Evolutionary conservation across 2,888 invertebrate genomes (phyloP), one percentile per base, ranked within the genome.

Genomic region (Autographa pulchrina): DNA sequence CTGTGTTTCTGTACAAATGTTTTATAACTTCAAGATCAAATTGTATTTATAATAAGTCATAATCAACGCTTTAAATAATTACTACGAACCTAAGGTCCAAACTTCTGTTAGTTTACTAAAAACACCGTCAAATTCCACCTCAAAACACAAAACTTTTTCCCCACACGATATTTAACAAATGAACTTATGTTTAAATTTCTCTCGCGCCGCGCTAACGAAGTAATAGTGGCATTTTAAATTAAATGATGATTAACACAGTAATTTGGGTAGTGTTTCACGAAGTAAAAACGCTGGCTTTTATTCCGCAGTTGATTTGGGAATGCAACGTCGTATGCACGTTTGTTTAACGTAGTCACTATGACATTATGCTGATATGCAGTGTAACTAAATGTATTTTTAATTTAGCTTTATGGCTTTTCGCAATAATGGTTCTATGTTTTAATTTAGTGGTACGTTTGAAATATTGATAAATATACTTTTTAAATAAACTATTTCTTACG

Each of bases 161-260:
- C 14, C 20, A 43, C 31, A 31, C 58, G 14, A 31, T 43, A 8
- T 11, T 6, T 14, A 20, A 59, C 58, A 66, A 72, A 68, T 56
- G 54, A 64, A 70, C 56, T 68, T 67, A 68, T 64, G 56, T 70
- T 76, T 82, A 62, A 68, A 72, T 72, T 65, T 69, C 65, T 8
- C 20, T 5, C 25, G 54, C n/a, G 62, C 32, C 63, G 18, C 52
- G 67, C 71, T 77, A 83, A 77, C 75, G 62, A 83, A 77, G 70
- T 77, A 48, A 68, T 66, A 64, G 62, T 56, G 68, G 75, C 64
- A 75, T 80, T 83, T 77, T 77, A 75, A 75, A 80, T 80, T 70
- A 78, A 83, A 81, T 80, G 70, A 78, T 83, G 69, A 80, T 83
- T 83, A 80, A 77, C 81, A 77, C 60, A 35, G 71, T 72, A 75